These are phyloP conservation scores for Nannospalax galili DNA, from an alignment of 2,113 vertebrate species.

Conservation along the genomic window DNA sequence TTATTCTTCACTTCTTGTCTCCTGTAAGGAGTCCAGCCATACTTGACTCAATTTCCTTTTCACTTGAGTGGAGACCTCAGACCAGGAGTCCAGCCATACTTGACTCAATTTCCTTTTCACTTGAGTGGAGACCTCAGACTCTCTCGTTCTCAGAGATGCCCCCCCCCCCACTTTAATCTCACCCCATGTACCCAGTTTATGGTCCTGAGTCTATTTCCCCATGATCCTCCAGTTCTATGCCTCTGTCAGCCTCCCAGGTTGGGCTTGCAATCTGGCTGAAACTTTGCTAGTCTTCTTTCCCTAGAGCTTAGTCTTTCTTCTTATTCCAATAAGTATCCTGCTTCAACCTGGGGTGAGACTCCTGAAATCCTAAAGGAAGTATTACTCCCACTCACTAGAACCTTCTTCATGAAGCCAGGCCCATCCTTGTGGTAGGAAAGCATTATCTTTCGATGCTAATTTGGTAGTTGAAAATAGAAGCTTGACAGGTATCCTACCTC, in stretches of 20 bases:
- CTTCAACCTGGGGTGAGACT: background rate
- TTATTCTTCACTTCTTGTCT: background rate
- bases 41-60: background rate
- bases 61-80: background rate
- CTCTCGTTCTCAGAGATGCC: background rate
- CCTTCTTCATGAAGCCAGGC: background rate
- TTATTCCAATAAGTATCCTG: background rate
- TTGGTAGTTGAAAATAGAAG: background rate
- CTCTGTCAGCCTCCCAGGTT: background rate
- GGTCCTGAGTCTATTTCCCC: background rate
- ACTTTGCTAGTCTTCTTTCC: background rate
- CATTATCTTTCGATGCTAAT: background rate
- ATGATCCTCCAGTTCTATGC: background rate
- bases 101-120: background rate
- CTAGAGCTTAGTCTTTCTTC: background rate
- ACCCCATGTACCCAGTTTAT: background rate
- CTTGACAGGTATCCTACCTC: background rate
- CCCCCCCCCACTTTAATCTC: background rate
- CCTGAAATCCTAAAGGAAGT: background rate
- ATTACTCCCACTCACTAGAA: background rate
- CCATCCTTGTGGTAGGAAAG: background rate
- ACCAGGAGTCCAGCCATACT: background rate
- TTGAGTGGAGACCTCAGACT: background rate
- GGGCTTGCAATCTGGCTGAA: background rate
- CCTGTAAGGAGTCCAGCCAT: background rate